Evolutionary conservation across 2,888 invertebrate species (phyloP).

Genomic region (Rhagium mordax): DNA sequence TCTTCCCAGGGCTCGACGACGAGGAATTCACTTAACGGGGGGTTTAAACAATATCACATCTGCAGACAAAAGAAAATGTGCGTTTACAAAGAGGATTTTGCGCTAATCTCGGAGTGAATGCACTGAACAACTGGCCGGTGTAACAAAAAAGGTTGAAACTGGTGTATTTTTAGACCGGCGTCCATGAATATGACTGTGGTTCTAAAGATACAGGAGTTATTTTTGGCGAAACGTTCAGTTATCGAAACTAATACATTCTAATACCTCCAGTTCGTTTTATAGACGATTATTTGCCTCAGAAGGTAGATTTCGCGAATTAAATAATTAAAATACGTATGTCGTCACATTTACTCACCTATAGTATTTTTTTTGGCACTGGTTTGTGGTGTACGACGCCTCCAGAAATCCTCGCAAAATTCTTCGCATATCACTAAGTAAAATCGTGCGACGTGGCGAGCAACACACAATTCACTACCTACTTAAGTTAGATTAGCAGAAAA

Average conservation of each 20-base stretch:
- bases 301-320: neutral
- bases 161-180: conserved; percentile 47
- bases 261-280: neutral
- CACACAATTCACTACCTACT: too few relatives aligned
- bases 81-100: conserved; percentile 22
- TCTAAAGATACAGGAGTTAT: conserved; percentile 53
- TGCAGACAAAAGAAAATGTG: conserved; percentile 33
- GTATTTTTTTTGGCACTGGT: neutral
- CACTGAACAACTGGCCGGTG: conserved; percentile 48
- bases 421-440: neutral
- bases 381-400: neutral
- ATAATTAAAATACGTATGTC: neutral
- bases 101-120: conserved; percentile 45
- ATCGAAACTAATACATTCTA: conserved; percentile 36
- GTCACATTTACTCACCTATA: neutral
- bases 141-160: conserved; percentile 49
- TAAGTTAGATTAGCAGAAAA: too few relatives aligned
- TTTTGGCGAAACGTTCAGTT: conserved; percentile 46
- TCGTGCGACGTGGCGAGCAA: neutral
- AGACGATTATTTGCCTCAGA: neutral
- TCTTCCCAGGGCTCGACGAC: neutral
- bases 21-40: neutral
- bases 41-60: conserved; percentile 29
- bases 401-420: neutral
- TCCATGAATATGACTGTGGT: conserved; percentile 52